Evolutionary conservation across 2,797 vertebrate species (phyloP).

Genomic region (Lepus oiostolus): DNA sequence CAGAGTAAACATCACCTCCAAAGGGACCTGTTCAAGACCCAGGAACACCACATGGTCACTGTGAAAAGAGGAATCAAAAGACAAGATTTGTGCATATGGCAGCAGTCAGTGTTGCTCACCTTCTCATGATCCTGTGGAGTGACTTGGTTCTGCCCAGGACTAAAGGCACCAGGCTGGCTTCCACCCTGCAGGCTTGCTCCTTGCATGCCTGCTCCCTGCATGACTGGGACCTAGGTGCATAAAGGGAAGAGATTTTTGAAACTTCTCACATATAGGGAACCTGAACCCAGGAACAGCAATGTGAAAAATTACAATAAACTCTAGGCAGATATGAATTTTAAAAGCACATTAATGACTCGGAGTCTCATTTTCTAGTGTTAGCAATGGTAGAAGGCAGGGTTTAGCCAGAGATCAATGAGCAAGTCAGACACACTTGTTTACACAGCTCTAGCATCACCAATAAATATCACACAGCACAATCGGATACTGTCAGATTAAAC

Average conservation of each 20-base stretch:
- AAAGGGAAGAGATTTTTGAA: slow-evolving; percentile 19
- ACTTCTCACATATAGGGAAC: slow-evolving; percentile 43
- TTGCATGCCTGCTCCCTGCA: slow-evolving; percentile 90
- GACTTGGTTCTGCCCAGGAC: slow-evolving; percentile 96
- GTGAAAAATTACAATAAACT: slow-evolving; percentile 29
- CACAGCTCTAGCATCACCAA: slow-evolving; percentile 26
- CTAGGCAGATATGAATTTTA: not conserved
- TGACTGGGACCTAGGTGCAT: slow-evolving; percentile 86
- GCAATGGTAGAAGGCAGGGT: slow-evolving; percentile 52
- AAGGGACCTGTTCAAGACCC: slow-evolving; percentile 61
- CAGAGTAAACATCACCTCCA: slow-evolving; percentile 62
- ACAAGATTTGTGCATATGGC: slow-evolving; percentile 31
- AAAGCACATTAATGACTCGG: slow-evolving; percentile 51
- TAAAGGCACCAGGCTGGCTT: slow-evolving; percentile 94
- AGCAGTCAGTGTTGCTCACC: slow-evolving; percentile 87
- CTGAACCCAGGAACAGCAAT: slow-evolving; percentile 10
- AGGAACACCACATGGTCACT: slow-evolving; percentile 43
- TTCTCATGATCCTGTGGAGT: slow-evolving; percentile 98
- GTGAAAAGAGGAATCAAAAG: slow-evolving; percentile 62
- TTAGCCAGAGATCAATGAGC: slow-evolving; percentile 63
- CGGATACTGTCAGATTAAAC: slow-evolving; percentile 36
- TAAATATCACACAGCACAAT: slow-evolving; percentile 41
- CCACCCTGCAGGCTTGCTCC: slow-evolving; percentile 91
- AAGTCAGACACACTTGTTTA: slow-evolving; percentile 59
- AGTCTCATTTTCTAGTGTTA: slow-evolving; percentile 61